Conservation (phyloP, 2,113 vertebrate genomes). For the Amblyopsis rosae region DNA sequence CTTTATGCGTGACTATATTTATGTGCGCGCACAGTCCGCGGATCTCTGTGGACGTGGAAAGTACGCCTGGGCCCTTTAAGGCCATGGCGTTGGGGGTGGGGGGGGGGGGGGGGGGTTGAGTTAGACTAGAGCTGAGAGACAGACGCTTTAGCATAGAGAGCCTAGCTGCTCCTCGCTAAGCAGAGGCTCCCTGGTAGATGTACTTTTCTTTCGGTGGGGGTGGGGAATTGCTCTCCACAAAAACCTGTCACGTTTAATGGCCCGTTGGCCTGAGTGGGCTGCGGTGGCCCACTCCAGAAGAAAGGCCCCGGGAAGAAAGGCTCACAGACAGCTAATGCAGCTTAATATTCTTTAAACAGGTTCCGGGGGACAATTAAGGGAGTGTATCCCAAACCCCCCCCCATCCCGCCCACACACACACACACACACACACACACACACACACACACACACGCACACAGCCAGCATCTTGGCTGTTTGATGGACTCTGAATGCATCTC, state of each 20-base stretch:
- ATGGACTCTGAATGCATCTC: constrained; percentile 80
- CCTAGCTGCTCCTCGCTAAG: constrained; percentile 28
- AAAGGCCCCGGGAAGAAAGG: constrained; percentile 73
- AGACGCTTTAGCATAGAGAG: constrained; percentile 32
- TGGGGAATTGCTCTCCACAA: constrained; percentile 67
- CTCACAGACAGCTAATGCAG: constrained; percentile 78
- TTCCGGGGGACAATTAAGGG: constrained; percentile 77
- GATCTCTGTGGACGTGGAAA: too few species aligned
- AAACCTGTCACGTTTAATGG: constrained; percentile 82
- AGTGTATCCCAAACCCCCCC: constrained; percentile 76
- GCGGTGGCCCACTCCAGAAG: constrained; percentile 69
- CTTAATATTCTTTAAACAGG: constrained; percentile 83
- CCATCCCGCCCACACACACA: constrained; percentile 38
- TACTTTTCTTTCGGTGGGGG: constrained; percentile 55
- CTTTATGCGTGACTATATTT: too few species aligned
- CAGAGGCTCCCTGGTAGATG: constrained; percentile 27
- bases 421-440: too few species aligned
- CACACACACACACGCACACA: too few species aligned
- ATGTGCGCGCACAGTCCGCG: too few species aligned
- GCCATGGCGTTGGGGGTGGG: too few species aligned
- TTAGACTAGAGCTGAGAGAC: constrained; percentile 50
- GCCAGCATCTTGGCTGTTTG: constrained; percentile 69
- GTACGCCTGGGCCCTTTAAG: too few species aligned
- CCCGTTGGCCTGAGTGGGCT: constrained; percentile 76
- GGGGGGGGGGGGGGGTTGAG: constrained; percentile 27